A percentile compares a stretch with the other conserved stretches of the same genome.
These are phyloP conservation scores for Chrysomela aeneicollis DNA, from an alignment of 2,888 invertebrate species.

Conservation along the genomic window DNA sequence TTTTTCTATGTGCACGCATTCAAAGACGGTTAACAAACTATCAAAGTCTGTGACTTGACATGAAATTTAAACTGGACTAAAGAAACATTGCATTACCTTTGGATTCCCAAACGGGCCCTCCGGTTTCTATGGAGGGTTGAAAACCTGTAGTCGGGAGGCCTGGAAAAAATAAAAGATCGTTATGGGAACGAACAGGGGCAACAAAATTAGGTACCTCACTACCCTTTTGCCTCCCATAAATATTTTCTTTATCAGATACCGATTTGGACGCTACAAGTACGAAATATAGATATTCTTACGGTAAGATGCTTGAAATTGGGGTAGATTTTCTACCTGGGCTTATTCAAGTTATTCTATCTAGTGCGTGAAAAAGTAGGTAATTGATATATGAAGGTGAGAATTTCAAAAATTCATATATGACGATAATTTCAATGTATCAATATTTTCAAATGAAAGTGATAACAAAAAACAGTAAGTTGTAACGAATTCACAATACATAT, in stretches of 20 bases:
- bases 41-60: constrained; percentile 27
- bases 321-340: constrained; percentile 11
- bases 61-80: constrained; percentile 29
- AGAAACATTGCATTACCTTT: constrained; percentile 21
- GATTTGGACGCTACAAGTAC: constrained; percentile 27
- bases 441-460: no score
- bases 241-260: constrained; percentile 35
- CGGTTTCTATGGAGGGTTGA: constrained; percentile 22
- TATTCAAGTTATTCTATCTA: background rate
- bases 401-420: no score
- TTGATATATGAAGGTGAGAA: no score
- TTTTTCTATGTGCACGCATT: background rate
- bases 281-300: background rate
- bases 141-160: constrained; percentile 32
- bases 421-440: no score
- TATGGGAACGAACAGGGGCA: constrained; percentile 35
- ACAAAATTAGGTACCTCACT: constrained; percentile 32
- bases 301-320: constrained; percentile 11
- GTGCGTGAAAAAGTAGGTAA: background rate
- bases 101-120: constrained; percentile 36
- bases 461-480: no score
- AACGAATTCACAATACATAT: no score
- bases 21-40: background rate
- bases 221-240: constrained; percentile 31
- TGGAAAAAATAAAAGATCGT: constrained; percentile 32